These are phyloP conservation scores for Cranoglanis bouderius DNA, from an alignment of 2,113 vertebrate species.

Conservation along the genomic window DNA sequence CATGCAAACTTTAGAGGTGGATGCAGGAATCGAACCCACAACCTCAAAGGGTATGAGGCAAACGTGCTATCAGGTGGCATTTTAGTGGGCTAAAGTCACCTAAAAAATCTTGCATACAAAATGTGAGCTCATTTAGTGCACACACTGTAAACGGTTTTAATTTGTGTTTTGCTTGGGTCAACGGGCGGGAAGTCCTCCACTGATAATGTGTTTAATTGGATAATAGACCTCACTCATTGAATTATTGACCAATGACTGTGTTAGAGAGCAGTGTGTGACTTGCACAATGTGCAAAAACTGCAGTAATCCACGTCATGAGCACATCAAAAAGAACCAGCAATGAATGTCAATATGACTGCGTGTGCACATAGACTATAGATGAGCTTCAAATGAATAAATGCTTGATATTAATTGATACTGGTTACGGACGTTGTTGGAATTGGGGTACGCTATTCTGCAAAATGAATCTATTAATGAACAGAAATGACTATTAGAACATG, in stretches of 20 bases:
- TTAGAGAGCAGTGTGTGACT: constrained; percentile 66
- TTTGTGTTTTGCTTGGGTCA: constrained; percentile 57
- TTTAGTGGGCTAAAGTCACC: constrained; percentile 48
- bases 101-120: constrained; percentile 64
- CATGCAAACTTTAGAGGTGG: too few species aligned
- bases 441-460: background rate
- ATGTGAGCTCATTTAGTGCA: constrained; percentile 70
- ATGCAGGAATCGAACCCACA: too few species aligned
- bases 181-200: constrained; percentile 71
- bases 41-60: too few species aligned
- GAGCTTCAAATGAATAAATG: constrained; percentile 1
- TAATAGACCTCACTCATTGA: constrained; percentile 74
- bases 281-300: constrained; percentile 42
- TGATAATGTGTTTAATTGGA: constrained; percentile 77
- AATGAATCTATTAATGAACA: background rate
- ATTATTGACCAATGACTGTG: constrained; percentile 73
- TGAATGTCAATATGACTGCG: background rate
- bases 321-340: constrained; percentile 6
- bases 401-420: background rate
- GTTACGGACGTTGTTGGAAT: constrained; percentile 2
- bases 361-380: background rate
- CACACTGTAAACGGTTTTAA: constrained; percentile 73
- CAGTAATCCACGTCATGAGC: constrained; percentile 25
- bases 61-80: background rate
- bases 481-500: background rate